Percentiles rank a stretch among this genome's conserved stretches.
Evolutionary conservation across 2,888 invertebrate genomes (phyloP).

Genomic region (Aporophyla lueneburgensis): DNA sequence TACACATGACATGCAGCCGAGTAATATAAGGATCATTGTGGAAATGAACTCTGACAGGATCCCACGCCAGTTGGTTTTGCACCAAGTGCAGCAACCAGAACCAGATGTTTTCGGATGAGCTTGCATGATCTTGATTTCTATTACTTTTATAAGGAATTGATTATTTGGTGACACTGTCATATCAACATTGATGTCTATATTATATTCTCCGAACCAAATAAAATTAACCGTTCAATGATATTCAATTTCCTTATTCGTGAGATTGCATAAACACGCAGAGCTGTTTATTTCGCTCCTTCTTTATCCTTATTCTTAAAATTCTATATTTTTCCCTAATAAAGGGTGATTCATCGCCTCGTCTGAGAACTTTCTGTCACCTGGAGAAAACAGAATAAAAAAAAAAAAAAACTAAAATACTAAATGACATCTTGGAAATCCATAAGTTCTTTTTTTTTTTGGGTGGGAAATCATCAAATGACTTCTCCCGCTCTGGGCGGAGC

Average conservation of each 20-base stretch:
- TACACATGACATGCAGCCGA: slow-evolving; percentile 94
- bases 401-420: not conserved
- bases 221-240: not conserved
- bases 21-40: slow-evolving; percentile 92
- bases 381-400: not conserved
- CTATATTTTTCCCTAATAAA: not conserved
- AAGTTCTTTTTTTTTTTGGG: no score
- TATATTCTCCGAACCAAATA: slow-evolving; percentile 8
- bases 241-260: slow-evolving; percentile 46
- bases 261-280: not conserved
- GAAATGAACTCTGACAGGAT: slow-evolving; percentile 92
- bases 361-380: slow-evolving; percentile 1
- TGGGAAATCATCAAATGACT: no score
- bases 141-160: slow-evolving; percentile 45
- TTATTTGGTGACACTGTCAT: slow-evolving; percentile 49
- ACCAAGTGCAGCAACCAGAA: slow-evolving; percentile 68
- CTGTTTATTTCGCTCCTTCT: not conserved
- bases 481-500: no score
- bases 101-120: slow-evolving; percentile 34
- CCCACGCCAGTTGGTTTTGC: slow-evolving; percentile 71
- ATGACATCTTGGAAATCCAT: not conserved
- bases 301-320: slow-evolving; percentile 5
- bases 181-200: slow-evolving; percentile 19
- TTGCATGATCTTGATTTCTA: slow-evolving; percentile 63
- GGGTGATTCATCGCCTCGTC: not conserved